Evolutionary conservation across 2,113 vertebrate genomes (phyloP).

Genomic region (Oncorhynchus gorbuscha): DNA sequence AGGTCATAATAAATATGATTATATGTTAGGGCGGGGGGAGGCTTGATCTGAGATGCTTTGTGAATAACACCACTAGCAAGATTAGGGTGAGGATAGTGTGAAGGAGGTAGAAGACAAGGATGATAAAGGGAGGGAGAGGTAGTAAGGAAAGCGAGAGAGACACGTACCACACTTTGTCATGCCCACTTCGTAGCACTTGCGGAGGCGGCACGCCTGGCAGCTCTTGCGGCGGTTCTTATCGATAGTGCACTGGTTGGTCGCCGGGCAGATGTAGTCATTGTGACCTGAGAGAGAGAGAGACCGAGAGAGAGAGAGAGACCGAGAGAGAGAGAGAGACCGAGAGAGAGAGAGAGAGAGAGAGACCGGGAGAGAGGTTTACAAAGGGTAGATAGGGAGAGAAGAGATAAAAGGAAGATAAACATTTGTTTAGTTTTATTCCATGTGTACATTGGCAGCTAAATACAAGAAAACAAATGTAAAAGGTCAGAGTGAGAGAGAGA

Average conservation of each 20-base stretch:
- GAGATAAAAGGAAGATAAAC: background rate
- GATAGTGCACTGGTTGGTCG: slow-evolving; percentile 97
- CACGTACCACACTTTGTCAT: slow-evolving; percentile 96
- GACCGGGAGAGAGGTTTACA: background rate
- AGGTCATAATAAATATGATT: too few species aligned
- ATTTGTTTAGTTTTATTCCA: too few species aligned
- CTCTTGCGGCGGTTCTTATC: slow-evolving; percentile 97
- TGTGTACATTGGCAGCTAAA: too few species aligned
- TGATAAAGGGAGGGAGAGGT: background rate
- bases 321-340: too few species aligned
- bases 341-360: background rate
- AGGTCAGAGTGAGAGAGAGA: too few species aligned
- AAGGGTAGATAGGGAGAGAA: background rate
- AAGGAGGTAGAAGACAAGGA: background rate
- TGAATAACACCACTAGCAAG: background rate
- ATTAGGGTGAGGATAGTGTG: background rate
- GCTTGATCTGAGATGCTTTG: too few species aligned
- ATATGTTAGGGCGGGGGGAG: too few species aligned
- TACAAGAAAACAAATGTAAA: too few species aligned
- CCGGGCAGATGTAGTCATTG: slow-evolving; percentile 97
- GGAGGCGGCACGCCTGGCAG: slow-evolving; percentile 95
- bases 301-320: background rate
- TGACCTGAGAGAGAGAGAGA: slow-evolving; percentile 75
- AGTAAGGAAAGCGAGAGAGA: background rate
- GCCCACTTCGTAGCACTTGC: slow-evolving; percentile 95